These are phyloP conservation scores for Accipiter cooperii DNA, from an alignment of 2,113 vertebrate species.

Conservation along the genomic window DNA sequence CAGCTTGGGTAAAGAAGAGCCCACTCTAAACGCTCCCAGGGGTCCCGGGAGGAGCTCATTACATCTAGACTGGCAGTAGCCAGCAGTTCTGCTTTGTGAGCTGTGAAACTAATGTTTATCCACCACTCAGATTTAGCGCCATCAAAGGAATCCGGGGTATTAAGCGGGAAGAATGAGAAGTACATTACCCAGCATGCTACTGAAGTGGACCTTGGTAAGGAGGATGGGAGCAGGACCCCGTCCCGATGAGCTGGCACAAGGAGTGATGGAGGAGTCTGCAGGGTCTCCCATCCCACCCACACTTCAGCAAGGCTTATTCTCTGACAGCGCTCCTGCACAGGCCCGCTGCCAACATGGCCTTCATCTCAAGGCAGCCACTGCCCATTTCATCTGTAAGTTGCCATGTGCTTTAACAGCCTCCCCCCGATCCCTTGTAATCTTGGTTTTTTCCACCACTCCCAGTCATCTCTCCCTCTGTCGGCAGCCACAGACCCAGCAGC, in stretches of 20 bases:
- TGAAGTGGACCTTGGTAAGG: background rate
- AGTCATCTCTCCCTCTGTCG: background rate
- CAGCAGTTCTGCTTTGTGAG: constrained; percentile 78
- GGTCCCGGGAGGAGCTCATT: constrained; percentile 74
- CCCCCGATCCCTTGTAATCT: constrained; percentile 25
- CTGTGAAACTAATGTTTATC: constrained; percentile 83
- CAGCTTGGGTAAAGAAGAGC: constrained; percentile 72
- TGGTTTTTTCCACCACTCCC: background rate
- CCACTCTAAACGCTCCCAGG: constrained; percentile 71
- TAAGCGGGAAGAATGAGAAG: constrained; percentile 44
- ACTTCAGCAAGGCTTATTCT: background rate
- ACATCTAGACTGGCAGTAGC: constrained; percentile 72
- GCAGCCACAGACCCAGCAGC: background rate
- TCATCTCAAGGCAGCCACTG: background rate
- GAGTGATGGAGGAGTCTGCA: accelerated
- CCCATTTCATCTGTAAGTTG: background rate
- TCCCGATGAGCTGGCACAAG: accelerated
- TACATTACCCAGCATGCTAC: accelerated
- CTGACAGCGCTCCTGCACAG: background rate
- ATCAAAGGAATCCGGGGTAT: constrained; percentile 65
- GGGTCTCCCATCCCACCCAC: background rate
- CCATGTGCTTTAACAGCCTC: background rate
- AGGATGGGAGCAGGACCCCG: accelerated
- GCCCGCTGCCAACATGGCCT: background rate
- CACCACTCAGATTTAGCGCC: constrained; percentile 69